These are phyloP conservation scores for Lottia gigantea DNA, from an alignment of 2,888 invertebrate genomes.

Conservation along the genomic window DNA sequence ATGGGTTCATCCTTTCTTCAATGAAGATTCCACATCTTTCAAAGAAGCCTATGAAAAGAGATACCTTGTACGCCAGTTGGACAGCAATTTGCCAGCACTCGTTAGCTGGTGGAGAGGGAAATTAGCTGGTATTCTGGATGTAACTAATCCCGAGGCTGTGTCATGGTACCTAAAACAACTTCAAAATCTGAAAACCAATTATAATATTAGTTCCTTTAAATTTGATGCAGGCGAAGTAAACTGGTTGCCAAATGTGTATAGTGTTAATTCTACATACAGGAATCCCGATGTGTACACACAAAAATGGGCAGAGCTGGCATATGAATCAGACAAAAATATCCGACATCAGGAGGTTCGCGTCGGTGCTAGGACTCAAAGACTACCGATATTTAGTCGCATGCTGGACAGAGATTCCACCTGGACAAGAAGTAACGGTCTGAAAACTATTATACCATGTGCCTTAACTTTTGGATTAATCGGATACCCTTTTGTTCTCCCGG, in stretches of 20 bases:
- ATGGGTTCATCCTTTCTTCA: slow-evolving; percentile 73
- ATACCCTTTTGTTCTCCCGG: slow-evolving; percentile 89
- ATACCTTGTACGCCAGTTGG: slow-evolving; percentile 70
- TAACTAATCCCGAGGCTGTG: slow-evolving; percentile 84
- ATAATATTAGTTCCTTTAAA: slow-evolving; percentile 88
- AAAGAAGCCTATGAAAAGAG: slow-evolving; percentile 77
- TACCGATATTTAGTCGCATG: slow-evolving; percentile 82
- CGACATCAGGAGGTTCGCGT: slow-evolving; percentile 85
- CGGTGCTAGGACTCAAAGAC: slow-evolving; percentile 83
- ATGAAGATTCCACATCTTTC: slow-evolving; percentile 85
- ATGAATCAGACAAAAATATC: slow-evolving; percentile 40
- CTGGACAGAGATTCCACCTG: slow-evolving; percentile 90
- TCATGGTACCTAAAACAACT: slow-evolving; percentile 82
- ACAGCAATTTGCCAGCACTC: slow-evolving; percentile 44
- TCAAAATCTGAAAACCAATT: slow-evolving; percentile 74
- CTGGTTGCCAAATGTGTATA: slow-evolving; percentile 53
- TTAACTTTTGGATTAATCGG: slow-evolving; percentile 69
- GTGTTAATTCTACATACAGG: slow-evolving; percentile 30
- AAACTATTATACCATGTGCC: slow-evolving; percentile 85
- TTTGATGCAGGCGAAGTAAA: slow-evolving; percentile 75
- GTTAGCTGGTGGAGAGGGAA: slow-evolving; percentile 85
- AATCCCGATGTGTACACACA: slow-evolving; percentile 53
- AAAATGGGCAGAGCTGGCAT: slow-evolving; percentile 50
- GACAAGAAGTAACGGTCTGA: slow-evolving; percentile 80
- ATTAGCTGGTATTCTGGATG: slow-evolving; percentile 81